Percentiles rank a stretch among this genome's conserved stretches.
phyloP scores from a whole-genome alignment of 2,888 invertebrate species.

The Eilema depressum region DNA sequence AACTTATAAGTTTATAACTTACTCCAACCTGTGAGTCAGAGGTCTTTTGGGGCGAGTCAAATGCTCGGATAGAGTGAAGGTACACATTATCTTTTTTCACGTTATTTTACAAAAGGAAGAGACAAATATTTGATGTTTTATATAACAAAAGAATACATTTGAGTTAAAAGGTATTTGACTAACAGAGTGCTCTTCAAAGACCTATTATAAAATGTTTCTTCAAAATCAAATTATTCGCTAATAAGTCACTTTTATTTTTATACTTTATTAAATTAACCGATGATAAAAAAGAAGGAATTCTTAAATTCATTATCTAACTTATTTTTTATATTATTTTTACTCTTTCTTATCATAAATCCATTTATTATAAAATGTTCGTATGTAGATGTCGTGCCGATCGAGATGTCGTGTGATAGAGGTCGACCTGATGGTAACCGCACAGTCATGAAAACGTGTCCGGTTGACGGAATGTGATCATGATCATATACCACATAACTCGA shows the following conservation, averaged over 20 bases:
- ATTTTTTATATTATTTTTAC: no score
- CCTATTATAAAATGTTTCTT: background rate
- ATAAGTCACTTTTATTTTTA: no score
- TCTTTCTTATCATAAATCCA: no score
- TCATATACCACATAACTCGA: no score
- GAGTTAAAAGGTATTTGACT: background rate
- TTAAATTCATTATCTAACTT: no score
- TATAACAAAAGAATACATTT: constrained; percentile 13
- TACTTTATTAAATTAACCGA: no score
- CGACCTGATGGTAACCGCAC: no score
- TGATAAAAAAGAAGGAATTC: background rate
- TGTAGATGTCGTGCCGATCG: no score
- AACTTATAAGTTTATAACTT: constrained; percentile 42
- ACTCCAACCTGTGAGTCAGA: constrained; percentile 54
- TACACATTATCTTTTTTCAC: constrained; percentile 67
- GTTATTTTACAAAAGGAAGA: constrained; percentile 22
- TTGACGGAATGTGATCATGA: no score
- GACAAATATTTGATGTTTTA: constrained; percentile 21
- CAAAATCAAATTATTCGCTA: background rate
- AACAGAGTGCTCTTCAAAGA: background rate
- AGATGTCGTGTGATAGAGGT: no score
- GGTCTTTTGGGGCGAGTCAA: constrained; percentile 67
- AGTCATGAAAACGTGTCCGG: no score
- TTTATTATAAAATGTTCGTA: no score
- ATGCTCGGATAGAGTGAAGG: constrained; percentile 69